Evolutionary conservation across 2,888 invertebrate genomes (phyloP), one percentile per base, ranked within the genome.

Genomic region (Panzeria rudis): DNA sequence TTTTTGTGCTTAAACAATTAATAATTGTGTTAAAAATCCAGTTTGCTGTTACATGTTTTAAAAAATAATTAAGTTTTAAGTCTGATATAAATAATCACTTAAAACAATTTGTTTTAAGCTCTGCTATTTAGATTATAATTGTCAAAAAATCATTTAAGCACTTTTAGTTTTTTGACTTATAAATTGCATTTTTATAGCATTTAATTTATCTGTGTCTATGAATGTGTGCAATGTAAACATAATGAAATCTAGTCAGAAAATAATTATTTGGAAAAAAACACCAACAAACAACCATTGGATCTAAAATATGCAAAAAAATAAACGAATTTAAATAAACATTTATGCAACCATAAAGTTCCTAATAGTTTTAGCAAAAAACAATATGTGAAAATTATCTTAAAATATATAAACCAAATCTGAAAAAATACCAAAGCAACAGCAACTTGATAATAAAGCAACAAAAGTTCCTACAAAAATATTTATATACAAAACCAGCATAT

Each of bases 261-360:
- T 38, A 77, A 50, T 17, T 50, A 69, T 13, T 56, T 47, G 2
- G n/a, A 15, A 61, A 64, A 59, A 50, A 59, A 20, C 25, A 9
- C 15, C 9, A 64, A 41, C 35, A 59, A 69, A 54, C n/a, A 69
- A 54, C n/a, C 52, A 17, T 47, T 56, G 71, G 56, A 13, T 29
- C 20, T 7, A 50, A 66, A 75, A 82, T 71, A 29, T 50, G 17
- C 38, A 35, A 62, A 68, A 71, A 50, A 25, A 9, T 15, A 73
- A 52, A 62, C 69, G 79, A 76, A 83, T 73, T 64, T 66, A 62
- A 62, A 77, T 47, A 62, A 72, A 80, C 50, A 79, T 73, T 38
- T 41, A 59, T 44, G 56, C 29, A 73, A 84, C 56, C 75, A 73
- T 29, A 73, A 73, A 80, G 80, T 80, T 80, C 80, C 80, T 80